These are phyloP conservation scores for Catostomus latipinnis DNA, from an alignment of 2,797 vertebrate genomes.

Conservation along the genomic window DNA sequence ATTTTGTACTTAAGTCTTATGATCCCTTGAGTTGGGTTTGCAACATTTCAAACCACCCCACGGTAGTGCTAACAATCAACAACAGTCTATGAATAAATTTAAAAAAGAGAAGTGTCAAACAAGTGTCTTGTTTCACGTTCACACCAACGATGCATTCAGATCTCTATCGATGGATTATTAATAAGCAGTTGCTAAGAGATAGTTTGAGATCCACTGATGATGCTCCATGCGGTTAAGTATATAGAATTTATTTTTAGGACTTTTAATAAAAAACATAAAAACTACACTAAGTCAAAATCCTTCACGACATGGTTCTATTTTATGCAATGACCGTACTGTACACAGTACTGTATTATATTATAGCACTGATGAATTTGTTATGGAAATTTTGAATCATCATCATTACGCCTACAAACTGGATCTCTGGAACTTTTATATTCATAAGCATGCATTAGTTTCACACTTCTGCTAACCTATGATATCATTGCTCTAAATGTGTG, in stretches of 20 bases:
- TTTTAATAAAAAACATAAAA: not conserved
- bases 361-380: not conserved
- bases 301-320: not conserved
- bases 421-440: not conserved
- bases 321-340: not conserved
- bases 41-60: not conserved
- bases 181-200: not conserved
- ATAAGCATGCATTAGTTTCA: not conserved
- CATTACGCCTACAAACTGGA: not conserved
- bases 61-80: not conserved
- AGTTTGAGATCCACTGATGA: no score
- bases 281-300: not conserved
- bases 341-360: not conserved
- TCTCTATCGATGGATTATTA: constrained; percentile 7
- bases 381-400: not conserved
- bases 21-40: not conserved
- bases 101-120: constrained; percentile 43
- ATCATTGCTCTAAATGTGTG: not conserved
- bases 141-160: constrained; percentile 14
- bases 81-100: constrained; percentile 40
- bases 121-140: constrained; percentile 43
- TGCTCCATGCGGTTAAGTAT: not conserved
- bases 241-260: not conserved
- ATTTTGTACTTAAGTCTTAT: not conserved
- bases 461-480: not conserved